phyloP scores from a whole-genome alignment of 2,113 vertebrate species.

The Carlito syrichta region DNA sequence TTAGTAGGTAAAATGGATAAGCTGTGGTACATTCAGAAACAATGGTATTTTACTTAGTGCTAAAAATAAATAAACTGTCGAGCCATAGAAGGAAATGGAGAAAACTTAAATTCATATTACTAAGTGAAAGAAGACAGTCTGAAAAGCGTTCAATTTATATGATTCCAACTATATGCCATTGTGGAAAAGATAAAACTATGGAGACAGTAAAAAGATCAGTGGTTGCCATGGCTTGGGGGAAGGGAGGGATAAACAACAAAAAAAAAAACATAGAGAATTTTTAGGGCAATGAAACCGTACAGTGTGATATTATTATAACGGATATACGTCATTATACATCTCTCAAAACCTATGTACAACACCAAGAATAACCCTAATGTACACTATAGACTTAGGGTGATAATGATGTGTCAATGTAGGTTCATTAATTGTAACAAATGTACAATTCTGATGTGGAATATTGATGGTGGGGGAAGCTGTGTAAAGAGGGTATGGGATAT shows the following conservation, averaged over 20 bases:
- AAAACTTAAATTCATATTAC: not conserved
- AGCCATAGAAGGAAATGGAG: not conserved
- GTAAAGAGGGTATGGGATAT: not conserved
- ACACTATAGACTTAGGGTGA: not conserved
- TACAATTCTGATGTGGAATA: not conserved
- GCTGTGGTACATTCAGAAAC: not conserved
- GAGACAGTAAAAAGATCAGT: not conserved
- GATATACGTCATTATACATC: not conserved
- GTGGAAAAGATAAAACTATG: not conserved
- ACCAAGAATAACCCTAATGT: not conserved
- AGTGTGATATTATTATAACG: not conserved
- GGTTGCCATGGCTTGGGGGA: not conserved
- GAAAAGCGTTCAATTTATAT: not conserved
- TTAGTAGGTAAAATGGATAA: not conserved
- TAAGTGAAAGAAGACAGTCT: not conserved
- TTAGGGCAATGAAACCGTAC: not conserved
- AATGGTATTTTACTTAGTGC: not conserved
- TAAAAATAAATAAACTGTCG: not conserved
- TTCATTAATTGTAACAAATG: not conserved
- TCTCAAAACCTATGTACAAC: not conserved
- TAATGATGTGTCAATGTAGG: not conserved
- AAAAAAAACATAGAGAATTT: not conserved
- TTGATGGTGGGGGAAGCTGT: not conserved
- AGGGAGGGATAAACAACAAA: not conserved
- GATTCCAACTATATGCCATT: not conserved